Conservation (phyloP, 2,797 vertebrate species). For the Prionace glauca region DNA sequence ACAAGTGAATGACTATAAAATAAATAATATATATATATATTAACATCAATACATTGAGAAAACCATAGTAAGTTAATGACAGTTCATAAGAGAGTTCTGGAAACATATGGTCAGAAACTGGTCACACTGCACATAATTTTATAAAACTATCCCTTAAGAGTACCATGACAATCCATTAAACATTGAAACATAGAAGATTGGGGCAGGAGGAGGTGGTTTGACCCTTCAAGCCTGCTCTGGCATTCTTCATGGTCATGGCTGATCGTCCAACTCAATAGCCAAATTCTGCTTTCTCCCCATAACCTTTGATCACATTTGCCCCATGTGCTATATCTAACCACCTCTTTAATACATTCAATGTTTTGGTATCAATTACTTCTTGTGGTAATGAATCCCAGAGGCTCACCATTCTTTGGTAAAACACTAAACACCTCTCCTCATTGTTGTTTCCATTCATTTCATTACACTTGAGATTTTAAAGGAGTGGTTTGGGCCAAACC, state of each 20-base stretch:
- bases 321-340: no score
- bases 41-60: not conserved
- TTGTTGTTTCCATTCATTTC: not conserved
- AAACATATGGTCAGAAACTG: not conserved
- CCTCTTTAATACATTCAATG: no score
- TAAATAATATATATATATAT: not conserved
- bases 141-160: not conserved
- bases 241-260: no score
- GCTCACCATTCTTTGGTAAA: no score
- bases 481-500: not conserved
- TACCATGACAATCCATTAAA: not conserved
- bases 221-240: no score
- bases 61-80: not conserved
- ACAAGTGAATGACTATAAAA: not conserved
- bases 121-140: not conserved
- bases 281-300: no score
- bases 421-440: not conserved
- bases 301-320: no score
- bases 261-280: no score
- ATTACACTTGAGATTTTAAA: not conserved
- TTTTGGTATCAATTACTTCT: no score
- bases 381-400: no score
- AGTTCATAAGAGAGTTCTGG: not conserved
- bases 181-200: not conserved
- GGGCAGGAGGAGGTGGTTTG: no score